phyloP scores from a whole-genome alignment of 2,888 invertebrate species.

The Drosophila koepferae region DNA sequence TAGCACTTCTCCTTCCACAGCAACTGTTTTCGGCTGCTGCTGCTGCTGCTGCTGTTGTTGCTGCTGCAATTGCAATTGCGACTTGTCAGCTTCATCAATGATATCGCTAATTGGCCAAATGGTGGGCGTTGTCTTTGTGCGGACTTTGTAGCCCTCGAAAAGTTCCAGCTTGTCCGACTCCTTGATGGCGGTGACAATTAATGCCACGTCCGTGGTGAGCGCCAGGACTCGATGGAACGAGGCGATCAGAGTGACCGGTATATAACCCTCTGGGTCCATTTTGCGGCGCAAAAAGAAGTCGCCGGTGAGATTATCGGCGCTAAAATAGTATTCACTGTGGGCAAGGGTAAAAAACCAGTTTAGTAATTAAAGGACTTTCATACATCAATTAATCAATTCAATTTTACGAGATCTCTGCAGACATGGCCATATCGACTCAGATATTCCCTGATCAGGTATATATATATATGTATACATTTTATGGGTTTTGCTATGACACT shows the following conservation, averaged over 20 bases:
- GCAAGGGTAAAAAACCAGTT: slow-evolving; percentile 4
- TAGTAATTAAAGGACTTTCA: neutral
- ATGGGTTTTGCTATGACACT: too few species aligned
- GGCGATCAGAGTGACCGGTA: slow-evolving; percentile 96
- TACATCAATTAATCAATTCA: too few species aligned
- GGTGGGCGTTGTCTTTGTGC: slow-evolving; percentile 92
- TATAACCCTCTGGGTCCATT: slow-evolving; percentile 97
- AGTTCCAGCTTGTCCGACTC: slow-evolving; percentile 95
- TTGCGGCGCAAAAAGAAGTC: slow-evolving; percentile 98
- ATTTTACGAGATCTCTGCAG: too few species aligned
- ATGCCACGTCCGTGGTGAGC: slow-evolving; percentile 92
- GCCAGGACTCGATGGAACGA: slow-evolving; percentile 97
- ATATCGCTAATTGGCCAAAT: slow-evolving; percentile 94
- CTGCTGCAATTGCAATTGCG: slow-evolving; percentile 6
- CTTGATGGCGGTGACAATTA: slow-evolving; percentile 94
- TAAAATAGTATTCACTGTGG: slow-evolving; percentile 98
- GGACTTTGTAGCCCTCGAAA: slow-evolving; percentile 90
- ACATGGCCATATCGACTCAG: too few species aligned
- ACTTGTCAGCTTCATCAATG: slow-evolving; percentile 18
- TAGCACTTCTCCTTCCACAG: slow-evolving; percentile 7
- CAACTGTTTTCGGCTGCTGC: neutral
- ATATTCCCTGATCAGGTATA: too few species aligned
- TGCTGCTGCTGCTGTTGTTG: neutral
- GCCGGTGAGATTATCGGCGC: slow-evolving; percentile 96
- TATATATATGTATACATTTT: too few species aligned